Percentiles rank a stretch among this genome's conserved stretches.
phyloP scores from a whole-genome alignment of 1,140 invertebrate genomes.

The Diabrotica virgifera region DNA sequence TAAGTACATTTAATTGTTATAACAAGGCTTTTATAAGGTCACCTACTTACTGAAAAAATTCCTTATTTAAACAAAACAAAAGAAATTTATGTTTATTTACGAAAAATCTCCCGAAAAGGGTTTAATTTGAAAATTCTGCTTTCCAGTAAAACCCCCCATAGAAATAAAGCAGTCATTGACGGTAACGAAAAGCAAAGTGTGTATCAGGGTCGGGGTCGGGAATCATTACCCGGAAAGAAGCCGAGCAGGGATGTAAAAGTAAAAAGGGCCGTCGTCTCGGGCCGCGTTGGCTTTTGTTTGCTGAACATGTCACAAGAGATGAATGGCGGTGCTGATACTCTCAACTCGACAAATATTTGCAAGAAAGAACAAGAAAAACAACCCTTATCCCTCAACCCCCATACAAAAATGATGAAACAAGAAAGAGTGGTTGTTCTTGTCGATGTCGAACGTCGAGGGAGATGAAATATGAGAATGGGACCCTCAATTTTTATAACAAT shows the following conservation, averaged over 20 bases:
- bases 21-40: no score
- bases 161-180: no score
- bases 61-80: no score
- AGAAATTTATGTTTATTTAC: no score
- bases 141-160: no score
- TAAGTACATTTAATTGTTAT: no score
- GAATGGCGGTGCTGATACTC: neutral
- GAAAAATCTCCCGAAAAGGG: no score
- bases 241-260: neutral
- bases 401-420: constrained; percentile 1
- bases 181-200: neutral
- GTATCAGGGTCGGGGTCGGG: neutral
- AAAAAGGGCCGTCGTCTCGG: neutral
- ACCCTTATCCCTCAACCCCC: neutral
- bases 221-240: constrained; percentile 1
- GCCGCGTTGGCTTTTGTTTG: constrained; percentile 1
- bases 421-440: neutral
- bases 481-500: no score
- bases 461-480: no score
- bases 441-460: neutral
- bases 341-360: constrained; percentile 2
- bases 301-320: constrained; percentile 1
- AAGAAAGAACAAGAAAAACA: neutral
- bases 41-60: no score
- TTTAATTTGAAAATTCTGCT: no score